Conservation (phyloP, 2,797 vertebrate genomes). For the Sebastes matsubarae region DNA sequence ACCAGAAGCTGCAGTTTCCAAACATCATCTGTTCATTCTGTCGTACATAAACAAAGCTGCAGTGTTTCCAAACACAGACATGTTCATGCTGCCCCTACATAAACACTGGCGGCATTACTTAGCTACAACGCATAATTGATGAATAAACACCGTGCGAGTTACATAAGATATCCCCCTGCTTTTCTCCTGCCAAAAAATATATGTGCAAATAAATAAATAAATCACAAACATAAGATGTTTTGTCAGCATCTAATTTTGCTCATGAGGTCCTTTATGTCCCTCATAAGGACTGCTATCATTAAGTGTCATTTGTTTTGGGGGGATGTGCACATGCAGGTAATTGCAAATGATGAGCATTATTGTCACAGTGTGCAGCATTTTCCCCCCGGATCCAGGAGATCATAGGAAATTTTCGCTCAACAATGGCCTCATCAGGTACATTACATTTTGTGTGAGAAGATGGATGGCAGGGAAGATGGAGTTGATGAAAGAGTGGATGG, state of each 20-base stretch:
- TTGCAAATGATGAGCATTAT: conserved; percentile 36
- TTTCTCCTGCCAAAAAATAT: conserved; percentile 19
- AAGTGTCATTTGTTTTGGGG: conserved; percentile 43
- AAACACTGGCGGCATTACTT: conserved; percentile 1
- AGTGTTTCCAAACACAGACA: conserved; percentile 29
- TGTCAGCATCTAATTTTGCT: conserved; percentile 16
- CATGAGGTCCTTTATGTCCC: conserved; percentile 14
- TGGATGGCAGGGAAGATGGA: conserved; percentile 19
- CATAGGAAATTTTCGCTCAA: neutral
- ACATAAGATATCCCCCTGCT: neutral
- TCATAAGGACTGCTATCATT: conserved; percentile 21
- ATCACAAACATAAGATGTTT: conserved; percentile 2
- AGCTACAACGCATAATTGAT: conserved; percentile 9
- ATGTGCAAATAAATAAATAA: neutral
- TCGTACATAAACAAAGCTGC: conserved; percentile 10
- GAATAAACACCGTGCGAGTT: conserved; percentile 13
- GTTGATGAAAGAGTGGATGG: conserved; percentile 16
- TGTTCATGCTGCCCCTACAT: conserved; percentile 11
- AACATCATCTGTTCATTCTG: conserved; percentile 37
- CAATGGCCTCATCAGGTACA: conserved; percentile 4
- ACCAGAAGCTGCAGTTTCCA: conserved; percentile 12
- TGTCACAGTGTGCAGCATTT: conserved; percentile 4
- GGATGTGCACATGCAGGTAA: conserved; percentile 16
- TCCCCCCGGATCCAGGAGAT: conserved; percentile 16
- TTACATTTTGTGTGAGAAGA: neutral